Evolutionary conservation across 1,140 invertebrate species (phyloP).

Genomic region (Homalodisca vitripennis): DNA sequence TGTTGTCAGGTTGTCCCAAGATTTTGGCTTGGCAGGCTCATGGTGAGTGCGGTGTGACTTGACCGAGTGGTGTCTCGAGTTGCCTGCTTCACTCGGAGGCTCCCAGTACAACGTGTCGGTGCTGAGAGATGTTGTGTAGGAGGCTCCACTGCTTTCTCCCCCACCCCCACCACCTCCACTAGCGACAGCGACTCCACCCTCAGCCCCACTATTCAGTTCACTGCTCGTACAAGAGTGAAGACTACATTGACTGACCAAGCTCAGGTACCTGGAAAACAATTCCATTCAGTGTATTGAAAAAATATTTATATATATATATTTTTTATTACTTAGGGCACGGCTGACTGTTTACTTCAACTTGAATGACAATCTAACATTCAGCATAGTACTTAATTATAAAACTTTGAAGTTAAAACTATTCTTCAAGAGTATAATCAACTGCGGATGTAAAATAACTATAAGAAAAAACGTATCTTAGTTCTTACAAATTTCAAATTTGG

Average conservation of each 20-base stretch:
- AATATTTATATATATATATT: no score
- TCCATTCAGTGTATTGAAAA: no score
- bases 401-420: no score
- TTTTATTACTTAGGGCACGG: no score
- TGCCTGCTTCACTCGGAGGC: slow-evolving; percentile 24
- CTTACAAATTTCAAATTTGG: no score
- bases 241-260: slow-evolving; percentile 67
- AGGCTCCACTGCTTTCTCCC: slow-evolving; percentile 65
- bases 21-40: slow-evolving; percentile 71
- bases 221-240: slow-evolving; percentile 77
- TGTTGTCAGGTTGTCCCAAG: slow-evolving; percentile 82
- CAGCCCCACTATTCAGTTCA: slow-evolving; percentile 52
- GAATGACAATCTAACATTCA: no score
- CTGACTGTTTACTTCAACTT: no score
- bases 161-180: slow-evolving; percentile 15
- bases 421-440: no score
- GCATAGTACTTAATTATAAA: no score
- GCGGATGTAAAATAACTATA: no score
- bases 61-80: slow-evolving; percentile 41
- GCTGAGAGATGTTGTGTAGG: slow-evolving; percentile 78
- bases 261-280: slow-evolving; percentile 39
- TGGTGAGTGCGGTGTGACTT: slow-evolving; percentile 49
- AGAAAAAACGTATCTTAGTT: no score
- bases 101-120: slow-evolving; percentile 79
- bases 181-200: slow-evolving; percentile 27